These are phyloP conservation scores for Ceratina japonica DNA, from an alignment of 1,140 invertebrate genomes.

Conservation along the genomic window DNA sequence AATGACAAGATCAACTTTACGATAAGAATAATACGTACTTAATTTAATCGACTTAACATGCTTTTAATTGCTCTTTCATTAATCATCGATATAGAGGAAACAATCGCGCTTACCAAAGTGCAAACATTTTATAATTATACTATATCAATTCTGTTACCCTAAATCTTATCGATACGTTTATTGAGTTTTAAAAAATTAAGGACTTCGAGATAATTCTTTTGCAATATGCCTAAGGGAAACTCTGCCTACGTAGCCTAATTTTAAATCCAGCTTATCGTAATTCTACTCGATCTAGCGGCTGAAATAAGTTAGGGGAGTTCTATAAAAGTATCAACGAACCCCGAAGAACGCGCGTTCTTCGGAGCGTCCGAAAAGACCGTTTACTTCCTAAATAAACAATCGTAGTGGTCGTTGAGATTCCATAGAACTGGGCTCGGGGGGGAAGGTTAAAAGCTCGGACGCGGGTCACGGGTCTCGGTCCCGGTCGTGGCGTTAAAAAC, in stretches of 20 bases:
- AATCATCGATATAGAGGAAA: neutral
- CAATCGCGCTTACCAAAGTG: neutral
- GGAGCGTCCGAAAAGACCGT: neutral
- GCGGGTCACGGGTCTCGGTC: neutral
- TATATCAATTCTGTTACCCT: conserved; percentile 14
- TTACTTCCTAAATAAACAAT: neutral
- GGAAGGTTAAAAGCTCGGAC: neutral
- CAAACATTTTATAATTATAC: conserved; percentile 2
- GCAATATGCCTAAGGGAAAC: neutral
- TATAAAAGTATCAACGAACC: neutral
- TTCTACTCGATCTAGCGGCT: neutral
- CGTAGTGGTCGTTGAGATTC: neutral
- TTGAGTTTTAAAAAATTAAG: conserved; percentile 29
- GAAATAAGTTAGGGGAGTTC: neutral
- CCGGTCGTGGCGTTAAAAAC: conserved; percentile 22
- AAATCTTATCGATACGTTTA: neutral
- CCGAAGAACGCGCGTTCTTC: neutral
- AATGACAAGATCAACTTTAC: neutral
- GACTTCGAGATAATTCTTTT: neutral
- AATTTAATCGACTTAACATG: neutral
- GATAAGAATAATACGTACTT: neutral
- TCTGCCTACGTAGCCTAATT: conserved; percentile 1
- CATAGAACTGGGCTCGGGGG: neutral
- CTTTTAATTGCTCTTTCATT: neutral
- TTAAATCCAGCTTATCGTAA: neutral